These are phyloP conservation scores for Drosophila ogumai DNA, from an alignment of 1,140 invertebrate genomes.

Conservation along the genomic window DNA sequence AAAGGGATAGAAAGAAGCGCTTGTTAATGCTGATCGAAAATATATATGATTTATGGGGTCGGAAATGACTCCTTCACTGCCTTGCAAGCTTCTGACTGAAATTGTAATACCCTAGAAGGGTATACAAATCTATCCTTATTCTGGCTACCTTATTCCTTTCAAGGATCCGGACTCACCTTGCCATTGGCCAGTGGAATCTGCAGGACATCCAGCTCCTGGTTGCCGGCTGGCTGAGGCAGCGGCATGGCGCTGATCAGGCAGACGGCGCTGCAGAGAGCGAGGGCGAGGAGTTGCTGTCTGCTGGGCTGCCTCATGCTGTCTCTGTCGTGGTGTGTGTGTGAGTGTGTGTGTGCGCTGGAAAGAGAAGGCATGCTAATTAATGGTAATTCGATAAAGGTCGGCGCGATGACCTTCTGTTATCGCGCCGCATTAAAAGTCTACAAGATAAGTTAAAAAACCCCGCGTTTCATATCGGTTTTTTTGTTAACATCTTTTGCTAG, in stretches of 20 bases:
- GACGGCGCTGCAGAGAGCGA: conserved; percentile 59
- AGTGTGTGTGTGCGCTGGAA: conserved; percentile 4
- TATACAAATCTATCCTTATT: no score
- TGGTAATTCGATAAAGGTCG: conserved; percentile 35
- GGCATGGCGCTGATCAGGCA: conserved; percentile 73
- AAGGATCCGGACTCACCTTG: conserved; percentile 67
- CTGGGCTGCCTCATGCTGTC: conserved; percentile 70
- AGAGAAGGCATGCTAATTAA: conserved; percentile 43
- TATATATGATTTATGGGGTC: background rate
- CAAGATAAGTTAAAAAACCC: conserved; percentile 4
- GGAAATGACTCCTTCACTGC: no score
- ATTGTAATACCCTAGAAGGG: no score
- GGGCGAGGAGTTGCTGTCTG: conserved; percentile 66
- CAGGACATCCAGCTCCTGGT: conserved; percentile 79
- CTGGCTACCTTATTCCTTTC: no score
- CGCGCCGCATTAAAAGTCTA: background rate
- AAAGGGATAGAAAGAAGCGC: no score
- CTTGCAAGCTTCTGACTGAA: no score
- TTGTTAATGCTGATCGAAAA: no score
- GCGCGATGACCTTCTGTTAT: conserved; percentile 25
- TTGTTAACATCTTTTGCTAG: background rate
- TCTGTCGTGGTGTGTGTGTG: conserved; percentile 14
- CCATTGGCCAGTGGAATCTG: conserved; percentile 79
- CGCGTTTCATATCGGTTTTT: conserved; percentile 15
- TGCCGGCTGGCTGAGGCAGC: conserved; percentile 64